Base-by-base conservation (phyloP, 2,113 vertebrate genomes). In the Gallinago paraguaiae region DNA sequence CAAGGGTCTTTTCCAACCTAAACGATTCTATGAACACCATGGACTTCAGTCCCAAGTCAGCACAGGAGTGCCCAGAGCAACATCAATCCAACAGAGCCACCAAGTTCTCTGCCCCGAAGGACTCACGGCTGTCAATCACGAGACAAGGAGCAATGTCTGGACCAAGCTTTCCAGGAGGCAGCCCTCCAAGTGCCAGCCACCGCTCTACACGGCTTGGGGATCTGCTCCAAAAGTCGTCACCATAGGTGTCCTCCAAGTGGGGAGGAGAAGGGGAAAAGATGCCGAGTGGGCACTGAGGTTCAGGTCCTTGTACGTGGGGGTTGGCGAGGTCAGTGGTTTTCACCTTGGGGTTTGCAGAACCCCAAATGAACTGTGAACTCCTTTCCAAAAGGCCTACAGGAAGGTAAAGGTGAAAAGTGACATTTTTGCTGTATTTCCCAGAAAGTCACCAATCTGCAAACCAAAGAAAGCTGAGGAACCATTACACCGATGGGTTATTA, bases 161-260 rank as follows among this genome's bases (percentile, higher is more conserved):
- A 70, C 17, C 5, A 45, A 71, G 37, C 25, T 63, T 85, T 71
- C 60, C 48, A 82, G 48, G 43, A 33, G 16, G 9, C 17, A 94
- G 67, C 13, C 6, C 11, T 45, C 10, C 0, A 68, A 88, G 22
- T 12, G 6, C 41, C 61, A 92, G n/a, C 20, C 27, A 70, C 6
- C 16, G 5, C 37, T 65, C 46, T 33, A 25, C 31, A 31, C 0
- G 0, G 46, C n/a, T 28, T 45, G 68, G 31, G 1, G 1, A 35
- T 45, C 54, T 65, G 50, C 41, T 77, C 35, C 64, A 59, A 17
- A 77, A 74, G 20, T 39, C n/a, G 84, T 31, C 33, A 48, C 20
- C 1, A 0, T 35, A 63, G 28, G 18, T 37, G 31, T 87, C 65
- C 51, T 59, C 23, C 1, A 61, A 87, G 50, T 2, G 2, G 27